A percentile compares a stretch with the other conserved stretches of the same genome.
phyloP scores from a whole-genome alignment of 2,797 vertebrate species.

The Tangara arthus region DNA sequence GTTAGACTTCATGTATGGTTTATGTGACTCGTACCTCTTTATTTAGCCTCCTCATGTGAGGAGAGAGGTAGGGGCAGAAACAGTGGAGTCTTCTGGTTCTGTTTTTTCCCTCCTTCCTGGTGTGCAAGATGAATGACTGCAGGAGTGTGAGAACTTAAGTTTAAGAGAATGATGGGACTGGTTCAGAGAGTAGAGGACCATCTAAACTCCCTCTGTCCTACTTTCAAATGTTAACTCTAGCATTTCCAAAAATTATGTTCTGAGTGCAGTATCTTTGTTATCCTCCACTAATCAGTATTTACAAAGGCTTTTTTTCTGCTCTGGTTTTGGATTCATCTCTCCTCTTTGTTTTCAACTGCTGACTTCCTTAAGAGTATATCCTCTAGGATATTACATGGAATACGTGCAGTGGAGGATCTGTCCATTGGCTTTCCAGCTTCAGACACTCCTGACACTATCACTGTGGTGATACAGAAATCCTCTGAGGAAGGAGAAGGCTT shows the following conservation, averaged over 20 bases:
- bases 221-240: background rate
- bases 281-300: background rate
- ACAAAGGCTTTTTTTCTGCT: background rate
- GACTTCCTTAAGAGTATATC: background rate
- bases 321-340: background rate
- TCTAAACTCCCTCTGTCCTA: background rate
- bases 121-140: background rate
- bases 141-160: background rate
- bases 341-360: background rate
- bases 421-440: background rate
- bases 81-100: background rate
- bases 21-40: background rate
- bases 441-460: accelerated
- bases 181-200: background rate
- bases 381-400: background rate
- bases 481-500: background rate
- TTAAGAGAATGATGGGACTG: background rate
- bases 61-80: background rate
- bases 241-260: background rate
- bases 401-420: background rate
- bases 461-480: background rate
- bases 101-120: background rate
- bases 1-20: background rate
- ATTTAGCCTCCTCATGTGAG: background rate
- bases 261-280: background rate